Base-by-base conservation (phyloP, 2,113 vertebrate genomes). In the Platysternon megacephalum region DNA sequence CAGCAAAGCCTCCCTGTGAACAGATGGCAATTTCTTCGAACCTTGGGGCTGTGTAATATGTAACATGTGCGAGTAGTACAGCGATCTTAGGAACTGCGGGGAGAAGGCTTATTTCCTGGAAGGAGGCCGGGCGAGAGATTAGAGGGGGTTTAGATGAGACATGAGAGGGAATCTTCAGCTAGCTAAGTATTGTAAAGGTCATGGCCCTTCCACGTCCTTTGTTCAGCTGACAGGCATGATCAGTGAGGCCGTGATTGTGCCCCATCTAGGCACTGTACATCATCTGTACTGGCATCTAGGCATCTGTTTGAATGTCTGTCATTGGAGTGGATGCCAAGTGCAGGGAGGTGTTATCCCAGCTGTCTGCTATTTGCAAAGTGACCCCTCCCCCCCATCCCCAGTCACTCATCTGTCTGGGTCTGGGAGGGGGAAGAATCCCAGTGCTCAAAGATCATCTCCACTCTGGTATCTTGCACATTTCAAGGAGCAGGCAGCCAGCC, bases 181-280 rank as follows among this genome's bases (percentile, higher is more conserved):
- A 72, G 48, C 1, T 3, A 44, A 0, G 1, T 5, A 87, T 84
- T 0, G 0, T 1, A 0, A 0, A 84, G 88, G 93, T 87, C 55
- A 0, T 5, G 3, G 80, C 80, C 86, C 48, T 1, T 42, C 42
- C 2, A 0, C 1, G 32, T 72, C n/a, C 82, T 79, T 35, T 51
- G 51, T 72, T 35, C 1, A 0, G 78, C 85, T 79, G 92, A 91
- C 6, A 48, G 87, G 32, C 84, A 21, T 5, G 32, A 81, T 44
- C n/a, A 14, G 76, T 1, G 0, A 51, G 0, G 0, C 2, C 0
- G 87, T 29, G 80, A 39, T 5, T 0, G 0, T 0, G 3, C 29
- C 88, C 90, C 85, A 91, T 79, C 56, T 88, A 92, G 46, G 2
- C 89, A 32, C 61, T 21, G 1, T 0, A 0, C 85, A n/a, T n/a